phyloP scores from a whole-genome alignment of 2,888 invertebrate genomes.

The Papilio elwesi region DNA sequence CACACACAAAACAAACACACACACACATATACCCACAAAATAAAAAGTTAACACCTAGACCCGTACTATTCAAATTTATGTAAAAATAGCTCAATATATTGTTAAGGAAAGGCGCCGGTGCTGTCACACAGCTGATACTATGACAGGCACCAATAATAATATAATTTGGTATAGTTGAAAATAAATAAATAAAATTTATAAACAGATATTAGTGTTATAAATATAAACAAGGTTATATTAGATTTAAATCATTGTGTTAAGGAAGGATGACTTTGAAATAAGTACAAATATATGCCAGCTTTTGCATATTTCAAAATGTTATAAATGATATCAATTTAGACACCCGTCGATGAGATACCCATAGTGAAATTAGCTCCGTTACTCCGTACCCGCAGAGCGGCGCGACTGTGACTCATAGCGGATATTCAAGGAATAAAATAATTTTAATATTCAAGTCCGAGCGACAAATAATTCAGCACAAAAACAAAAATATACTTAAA shows the following conservation, averaged over 20 bases:
- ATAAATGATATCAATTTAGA: constrained; percentile 13
- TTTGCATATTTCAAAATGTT: neutral
- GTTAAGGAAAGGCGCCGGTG: too few species aligned
- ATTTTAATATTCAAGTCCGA: constrained; percentile 20
- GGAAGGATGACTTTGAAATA: neutral
- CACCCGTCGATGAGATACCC: constrained; percentile 4
- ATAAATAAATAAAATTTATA: too few species aligned
- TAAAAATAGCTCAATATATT: too few species aligned
- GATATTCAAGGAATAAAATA: constrained; percentile 37
- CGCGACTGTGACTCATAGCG: constrained; percentile 32
- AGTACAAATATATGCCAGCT: neutral
- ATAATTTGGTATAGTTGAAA: too few species aligned
- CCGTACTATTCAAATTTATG: too few species aligned
- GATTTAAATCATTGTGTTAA: neutral
- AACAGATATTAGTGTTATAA: too few species aligned
- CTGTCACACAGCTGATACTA: too few species aligned
- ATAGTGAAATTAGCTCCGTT: constrained; percentile 30
- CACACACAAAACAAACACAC: too few species aligned
- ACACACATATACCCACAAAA: too few species aligned
- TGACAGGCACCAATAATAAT: too few species aligned
- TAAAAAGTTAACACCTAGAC: too few species aligned
- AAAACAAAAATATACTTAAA: neutral
- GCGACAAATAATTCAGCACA: constrained; percentile 2
- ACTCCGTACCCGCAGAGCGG: constrained; percentile 17
- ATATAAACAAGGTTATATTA: too few species aligned